These are phyloP conservation scores for Tetranychus truncatus DNA, from an alignment of 2,888 invertebrate species.

Conservation along the genomic window DNA sequence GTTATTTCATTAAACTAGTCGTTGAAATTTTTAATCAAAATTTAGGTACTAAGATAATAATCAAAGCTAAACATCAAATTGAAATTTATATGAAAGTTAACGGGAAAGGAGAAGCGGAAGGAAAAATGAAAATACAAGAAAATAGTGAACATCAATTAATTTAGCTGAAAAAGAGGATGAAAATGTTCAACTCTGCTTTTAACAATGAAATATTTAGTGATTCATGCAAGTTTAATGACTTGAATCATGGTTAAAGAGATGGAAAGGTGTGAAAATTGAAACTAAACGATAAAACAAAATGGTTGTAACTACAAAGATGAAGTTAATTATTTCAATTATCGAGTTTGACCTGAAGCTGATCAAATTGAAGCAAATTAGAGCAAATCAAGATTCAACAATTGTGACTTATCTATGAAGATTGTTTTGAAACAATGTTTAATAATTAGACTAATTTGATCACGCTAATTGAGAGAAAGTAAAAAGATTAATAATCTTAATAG, in stretches of 20 bases:
- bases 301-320: not conserved
- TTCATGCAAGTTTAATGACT: not conserved
- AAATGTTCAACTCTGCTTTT: not conserved
- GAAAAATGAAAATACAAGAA: not conserved
- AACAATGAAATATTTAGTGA: too few relatives aligned
- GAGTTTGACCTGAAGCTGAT: not conserved
- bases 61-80: not conserved
- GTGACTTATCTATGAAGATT: not conserved
- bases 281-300: not conserved
- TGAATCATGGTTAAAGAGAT: not conserved
- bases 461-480: slow-evolving; percentile 3
- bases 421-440: not conserved
- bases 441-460: not conserved
- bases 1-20: too few relatives aligned
- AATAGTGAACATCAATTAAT: not conserved
- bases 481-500: not conserved
- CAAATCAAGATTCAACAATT: not conserved
- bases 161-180: not conserved
- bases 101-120: not conserved
- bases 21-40: not conserved
- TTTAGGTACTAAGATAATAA: not conserved
- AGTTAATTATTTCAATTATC: not conserved
- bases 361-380: not conserved
- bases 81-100: not conserved
- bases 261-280: not conserved